A percentile compares a stretch with the other conserved stretches of the same genome.
phyloP scores from a whole-genome alignment of 1,140 invertebrate genomes.

The Pristionchus pacificus region DNA sequence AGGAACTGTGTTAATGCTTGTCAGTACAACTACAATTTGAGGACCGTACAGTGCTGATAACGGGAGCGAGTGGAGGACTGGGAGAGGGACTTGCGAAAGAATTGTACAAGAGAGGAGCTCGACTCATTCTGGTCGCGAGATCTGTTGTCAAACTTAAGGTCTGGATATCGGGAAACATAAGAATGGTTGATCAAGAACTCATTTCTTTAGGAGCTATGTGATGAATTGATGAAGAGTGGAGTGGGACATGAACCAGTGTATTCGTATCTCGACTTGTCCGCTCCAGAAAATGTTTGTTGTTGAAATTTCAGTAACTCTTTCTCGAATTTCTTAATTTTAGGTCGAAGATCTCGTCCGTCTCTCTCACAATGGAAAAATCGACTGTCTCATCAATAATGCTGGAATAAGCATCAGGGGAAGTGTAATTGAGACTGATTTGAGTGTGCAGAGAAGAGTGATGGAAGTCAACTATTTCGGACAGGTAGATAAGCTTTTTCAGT shows the following conservation, averaged over 20 bases:
- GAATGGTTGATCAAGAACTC: too few species aligned
- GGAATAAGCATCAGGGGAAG: constrained; percentile 66
- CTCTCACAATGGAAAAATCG: constrained; percentile 32
- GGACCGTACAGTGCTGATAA: constrained; percentile 35
- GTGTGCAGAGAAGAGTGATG: constrained; percentile 86
- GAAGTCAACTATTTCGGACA: constrained; percentile 88
- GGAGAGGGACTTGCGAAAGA: constrained; percentile 33
- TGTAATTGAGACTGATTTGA: constrained; percentile 73
- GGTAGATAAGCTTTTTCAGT: too few species aligned
- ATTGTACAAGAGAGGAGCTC: constrained; percentile 39
- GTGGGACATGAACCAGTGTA: constrained; percentile 31
- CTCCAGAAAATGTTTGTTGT: not conserved
- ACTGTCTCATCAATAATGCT: constrained; percentile 39
- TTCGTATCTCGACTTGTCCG: not conserved
- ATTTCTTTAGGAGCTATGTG: too few species aligned
- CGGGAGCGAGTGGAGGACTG: constrained; percentile 36
- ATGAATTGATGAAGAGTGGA: too few species aligned
- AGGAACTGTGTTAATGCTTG: not conserved
- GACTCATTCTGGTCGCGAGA: constrained; percentile 48
- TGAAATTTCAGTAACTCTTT: too few species aligned
- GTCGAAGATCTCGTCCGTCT: constrained; percentile 14
- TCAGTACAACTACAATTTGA: not conserved
- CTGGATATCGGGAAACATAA: too few species aligned
- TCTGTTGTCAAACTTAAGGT: constrained; percentile 49
- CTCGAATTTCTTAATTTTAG: too few species aligned